Base-by-base conservation (phyloP, 64 coral and sea anemone species). In the Anthopleura sola region DNA sequence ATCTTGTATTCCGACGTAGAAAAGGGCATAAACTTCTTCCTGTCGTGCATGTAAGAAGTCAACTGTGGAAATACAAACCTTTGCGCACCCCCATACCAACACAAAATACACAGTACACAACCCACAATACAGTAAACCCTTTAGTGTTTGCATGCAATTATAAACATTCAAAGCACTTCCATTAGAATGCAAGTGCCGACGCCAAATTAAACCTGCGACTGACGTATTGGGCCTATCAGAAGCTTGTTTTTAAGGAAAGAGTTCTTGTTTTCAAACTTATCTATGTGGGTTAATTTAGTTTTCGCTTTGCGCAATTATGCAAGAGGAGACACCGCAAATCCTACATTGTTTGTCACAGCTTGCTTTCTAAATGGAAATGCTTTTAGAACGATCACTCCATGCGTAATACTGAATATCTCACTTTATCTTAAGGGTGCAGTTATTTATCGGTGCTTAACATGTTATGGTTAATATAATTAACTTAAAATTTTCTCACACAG, bases 11-110 rank as follows among this genome's bases (percentile, higher is more conserved):
- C 46, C 81, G 74, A 12, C 88, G 93, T 58, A 91, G 82, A 20
- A 81, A 44, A 32, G 88, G 93, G 49, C 93, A 95, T 78, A 58
- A 71, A 81, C 82, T 36, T 60, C 82, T 36, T 36, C 82, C 82
- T 83, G 34, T 56, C 39, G 76, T 79, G 50, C 28, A 81, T 46
- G 78, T 26, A 46, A 81, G 37, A 81, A 38, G 48, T 81, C 26
- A 53, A 20, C 78, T 48, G 23, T 38, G 49, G 38, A 81, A 81
- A 48, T 81, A 81, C n/a, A n/a, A 46, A 28, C 3, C 78, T 81
- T 21, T 32, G 66, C 29, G 66, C 66, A 36, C 66, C 66, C 31
- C 8, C 29, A 71, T 71, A 29, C 26, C 29, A 71, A 28, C 26
- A n/a, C 23, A 29, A 1, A 64, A 64, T 24, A 28, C n/a, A 44